Percentiles rank a stretch among this genome's conserved stretches.
Evolutionary conservation across 2,888 invertebrate species (phyloP).

Genomic region (Brachyptera risi): DNA sequence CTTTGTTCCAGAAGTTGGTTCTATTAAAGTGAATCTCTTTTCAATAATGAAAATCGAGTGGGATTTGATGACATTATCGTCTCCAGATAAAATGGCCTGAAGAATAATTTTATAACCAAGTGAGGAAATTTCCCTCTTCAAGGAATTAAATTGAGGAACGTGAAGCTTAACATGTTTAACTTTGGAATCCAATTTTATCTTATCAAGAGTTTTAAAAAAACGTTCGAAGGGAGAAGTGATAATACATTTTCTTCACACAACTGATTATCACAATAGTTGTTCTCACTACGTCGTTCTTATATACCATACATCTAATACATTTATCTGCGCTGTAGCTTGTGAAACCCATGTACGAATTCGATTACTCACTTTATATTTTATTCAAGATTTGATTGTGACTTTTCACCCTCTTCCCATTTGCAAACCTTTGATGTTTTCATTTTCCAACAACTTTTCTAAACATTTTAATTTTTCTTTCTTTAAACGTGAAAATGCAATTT

Average conservation of each 20-base stretch:
- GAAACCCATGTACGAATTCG: too few species aligned
- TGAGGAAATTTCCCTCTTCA: constrained; percentile 32
- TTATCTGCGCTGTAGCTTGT: too few species aligned
- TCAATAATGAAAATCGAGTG: constrained; percentile 28
- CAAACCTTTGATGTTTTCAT: background rate
- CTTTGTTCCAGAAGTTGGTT: constrained; percentile 1
- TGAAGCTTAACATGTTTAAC: constrained; percentile 47
- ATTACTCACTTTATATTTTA: background rate
- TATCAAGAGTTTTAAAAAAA: too few species aligned
- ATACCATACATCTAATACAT: too few species aligned
- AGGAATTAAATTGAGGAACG: constrained; percentile 46
- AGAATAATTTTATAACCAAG: constrained; percentile 24
- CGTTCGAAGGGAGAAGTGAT: too few species aligned
- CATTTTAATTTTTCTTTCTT: background rate
- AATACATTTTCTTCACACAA: too few species aligned
- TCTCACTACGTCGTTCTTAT: too few species aligned
- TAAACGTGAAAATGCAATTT: background rate
- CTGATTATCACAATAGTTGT: too few species aligned
- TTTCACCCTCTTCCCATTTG: constrained; percentile 38
- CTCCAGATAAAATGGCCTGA: constrained; percentile 18
- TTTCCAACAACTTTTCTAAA: constrained; percentile 11
- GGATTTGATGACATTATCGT: constrained; percentile 28
- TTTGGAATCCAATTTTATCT: constrained; percentile 50
- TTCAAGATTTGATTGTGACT: constrained; percentile 26
- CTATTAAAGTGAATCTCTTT: constrained; percentile 25